Base-by-base conservation (phyloP, 2,797 vertebrate species). In the Ctenochaetus hawaiiensis region DNA sequence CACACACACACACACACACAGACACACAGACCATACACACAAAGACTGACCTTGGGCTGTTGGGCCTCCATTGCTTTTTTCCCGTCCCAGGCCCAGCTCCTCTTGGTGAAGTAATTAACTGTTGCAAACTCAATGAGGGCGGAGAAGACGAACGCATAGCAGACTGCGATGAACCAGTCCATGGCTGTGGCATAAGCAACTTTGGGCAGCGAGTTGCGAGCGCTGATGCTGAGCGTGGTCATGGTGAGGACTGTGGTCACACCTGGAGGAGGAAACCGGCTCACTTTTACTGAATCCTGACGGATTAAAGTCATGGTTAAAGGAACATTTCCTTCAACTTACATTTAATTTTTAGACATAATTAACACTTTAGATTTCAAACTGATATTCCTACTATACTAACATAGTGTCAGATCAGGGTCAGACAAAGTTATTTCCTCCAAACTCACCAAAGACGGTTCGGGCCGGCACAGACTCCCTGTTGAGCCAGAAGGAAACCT, bases 151-250 rank as follows among this genome's bases (percentile, higher is more conserved):
- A 99, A 99, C 91, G 98, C 97, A 85, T 99, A 99, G 95, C 98
- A 99, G 91, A 99, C 98, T 3, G 98, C 98, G 96, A 99, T 99
- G 96, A 99, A 99, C 98, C 98, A 99, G 95, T 99, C 98, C 98
- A 99, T 99, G 93, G 98, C 98, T 16, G 98, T 99, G 90, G 98
- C 98, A 16, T 99, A 99, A 64, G 98, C 98, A 93, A 99, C 98
- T 90, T 99, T 99, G 84, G 98, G 98, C 77, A 99, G 95, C n/a
- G 98, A 99, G 95, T 99, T 99, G 94, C 98, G 96, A 88, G 98
- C 98, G 92, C 98, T 99, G 96, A 99, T 99, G 94, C 98, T 99
- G 86, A 99, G 92, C 1, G 98, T 99, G 72, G 98, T 99, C 98
- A 99, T 99, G 87, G 98, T 99, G 84, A 99, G 96, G 80, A 99